These are phyloP conservation scores for Cinara cedri DNA, from an alignment of 2,888 invertebrate species.

Conservation along the genomic window DNA sequence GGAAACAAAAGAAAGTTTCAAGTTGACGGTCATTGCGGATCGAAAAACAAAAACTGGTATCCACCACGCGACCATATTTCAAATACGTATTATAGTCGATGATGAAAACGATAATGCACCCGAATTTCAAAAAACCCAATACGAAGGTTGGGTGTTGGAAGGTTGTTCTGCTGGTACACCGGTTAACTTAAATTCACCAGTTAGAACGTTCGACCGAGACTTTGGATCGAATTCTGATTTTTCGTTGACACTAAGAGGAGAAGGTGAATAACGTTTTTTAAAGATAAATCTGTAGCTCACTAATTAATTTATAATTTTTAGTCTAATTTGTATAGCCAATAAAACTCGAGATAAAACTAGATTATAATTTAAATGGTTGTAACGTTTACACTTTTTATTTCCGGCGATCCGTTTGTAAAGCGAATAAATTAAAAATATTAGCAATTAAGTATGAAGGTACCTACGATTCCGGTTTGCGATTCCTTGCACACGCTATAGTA, in stretches of 20 bases:
- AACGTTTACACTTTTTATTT: too few relatives aligned
- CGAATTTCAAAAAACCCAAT: conserved; percentile 72
- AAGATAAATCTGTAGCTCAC: background rate
- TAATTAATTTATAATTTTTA: background rate
- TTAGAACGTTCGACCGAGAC: conserved; percentile 77
- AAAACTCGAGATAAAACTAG: too few relatives aligned
- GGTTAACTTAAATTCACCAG: conserved; percentile 72
- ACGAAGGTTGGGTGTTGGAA: conserved; percentile 80
- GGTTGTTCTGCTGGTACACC: conserved; percentile 75
- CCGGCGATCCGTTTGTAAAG: too few relatives aligned
- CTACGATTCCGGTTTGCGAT: too few relatives aligned
- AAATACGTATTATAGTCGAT: conserved; percentile 76
- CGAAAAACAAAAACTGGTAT: conserved; percentile 77
- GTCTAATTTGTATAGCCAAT: too few relatives aligned
- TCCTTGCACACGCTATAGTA: too few relatives aligned
- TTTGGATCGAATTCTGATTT: conserved; percentile 73
- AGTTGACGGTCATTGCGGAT: conserved; percentile 81
- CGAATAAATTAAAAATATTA: too few relatives aligned
- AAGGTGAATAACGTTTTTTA: conserved; percentile 63
- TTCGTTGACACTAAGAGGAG: conserved; percentile 74
- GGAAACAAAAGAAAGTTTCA: conserved; percentile 75
- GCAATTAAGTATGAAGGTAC: too few relatives aligned
- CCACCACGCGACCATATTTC: conserved; percentile 48
- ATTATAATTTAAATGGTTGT: background rate
- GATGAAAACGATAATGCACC: conserved; percentile 90